Evolutionary conservation across 1,140 invertebrate species (phyloP).

Genomic region (Apis laboriosa): DNA sequence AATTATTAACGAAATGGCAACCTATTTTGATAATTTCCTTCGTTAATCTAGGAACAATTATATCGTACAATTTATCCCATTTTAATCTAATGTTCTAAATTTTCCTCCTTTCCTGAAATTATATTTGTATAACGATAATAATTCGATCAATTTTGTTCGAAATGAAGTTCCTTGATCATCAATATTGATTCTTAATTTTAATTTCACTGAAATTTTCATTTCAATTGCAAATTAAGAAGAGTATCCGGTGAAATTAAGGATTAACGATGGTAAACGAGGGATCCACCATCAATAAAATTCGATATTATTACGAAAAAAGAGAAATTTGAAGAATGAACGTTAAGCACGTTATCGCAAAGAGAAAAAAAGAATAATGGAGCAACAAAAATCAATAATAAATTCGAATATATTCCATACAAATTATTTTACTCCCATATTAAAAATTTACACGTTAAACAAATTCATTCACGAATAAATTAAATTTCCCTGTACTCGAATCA

Average conservation of each 20-base stretch:
- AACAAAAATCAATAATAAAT: too few relatives aligned
- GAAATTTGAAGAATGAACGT: too few relatives aligned
- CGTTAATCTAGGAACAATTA: neutral
- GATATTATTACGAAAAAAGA: too few relatives aligned
- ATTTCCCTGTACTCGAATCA: too few relatives aligned
- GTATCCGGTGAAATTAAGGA: neutral
- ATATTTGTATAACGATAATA: neutral
- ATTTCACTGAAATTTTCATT: constrained; percentile 8
- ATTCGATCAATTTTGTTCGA: neutral
- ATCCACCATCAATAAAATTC: too few relatives aligned
- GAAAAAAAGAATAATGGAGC: too few relatives aligned
- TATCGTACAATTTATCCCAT: neutral
- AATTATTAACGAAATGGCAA: too few relatives aligned
- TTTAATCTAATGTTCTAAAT: neutral
- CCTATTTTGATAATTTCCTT: neutral
- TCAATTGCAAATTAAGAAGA: neutral
- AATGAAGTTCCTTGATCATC: neutral
- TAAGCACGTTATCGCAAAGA: too few relatives aligned
- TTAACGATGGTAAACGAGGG: neutral
- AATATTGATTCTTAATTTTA: constrained; percentile 19
- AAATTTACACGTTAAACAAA: too few relatives aligned
- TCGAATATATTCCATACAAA: too few relatives aligned
- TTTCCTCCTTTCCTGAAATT: neutral
- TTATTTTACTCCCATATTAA: too few relatives aligned
- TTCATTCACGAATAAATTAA: too few relatives aligned